Conservation (phyloP, 2,888 invertebrate genomes). For the Malthinus flaveolus region DNA sequence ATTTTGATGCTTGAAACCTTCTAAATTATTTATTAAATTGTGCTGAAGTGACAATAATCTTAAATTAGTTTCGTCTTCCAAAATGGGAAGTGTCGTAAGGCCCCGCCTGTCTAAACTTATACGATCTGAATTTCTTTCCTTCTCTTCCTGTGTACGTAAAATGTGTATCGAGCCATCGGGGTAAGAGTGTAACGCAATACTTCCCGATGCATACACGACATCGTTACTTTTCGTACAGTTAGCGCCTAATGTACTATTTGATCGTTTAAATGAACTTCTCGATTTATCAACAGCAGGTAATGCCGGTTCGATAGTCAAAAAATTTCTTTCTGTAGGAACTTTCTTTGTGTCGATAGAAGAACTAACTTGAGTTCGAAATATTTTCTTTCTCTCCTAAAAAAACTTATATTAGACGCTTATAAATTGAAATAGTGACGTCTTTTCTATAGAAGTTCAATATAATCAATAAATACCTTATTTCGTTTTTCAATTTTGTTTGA, state of each 20-base stretch:
- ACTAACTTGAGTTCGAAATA: conserved; percentile 46
- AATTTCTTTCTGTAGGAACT: conserved; percentile 40
- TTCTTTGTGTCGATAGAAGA: conserved; percentile 35
- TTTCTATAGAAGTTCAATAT: too few species aligned
- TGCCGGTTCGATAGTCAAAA: conserved; percentile 50
- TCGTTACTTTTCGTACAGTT: conserved; percentile 39
- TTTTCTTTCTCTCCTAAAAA: conserved; percentile 48
- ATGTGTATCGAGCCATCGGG: conserved; percentile 71
- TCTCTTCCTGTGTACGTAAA: conserved; percentile 72
- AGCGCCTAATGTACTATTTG: conserved; percentile 57
- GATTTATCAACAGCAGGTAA: conserved; percentile 42
- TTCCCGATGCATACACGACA: conserved; percentile 32
- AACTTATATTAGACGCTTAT: conserved; percentile 4
- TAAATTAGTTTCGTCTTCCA: conserved; percentile 80
- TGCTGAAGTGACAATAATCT: conserved; percentile 89
- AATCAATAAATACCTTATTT: too few species aligned
- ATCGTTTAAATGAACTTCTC: conserved; percentile 50
- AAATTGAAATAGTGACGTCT: not conserved
- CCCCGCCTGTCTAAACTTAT: conserved; percentile 86
- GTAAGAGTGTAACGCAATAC: conserved; percentile 61
- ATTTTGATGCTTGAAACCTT: conserved; percentile 59
- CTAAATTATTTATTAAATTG: conserved; percentile 80
- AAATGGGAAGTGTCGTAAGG: conserved; percentile 78
- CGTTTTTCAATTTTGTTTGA: not conserved
- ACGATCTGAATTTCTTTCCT: conserved; percentile 83